Conservation (phyloP, 2,797 vertebrate genomes). For the Botia kubotai region DNA sequence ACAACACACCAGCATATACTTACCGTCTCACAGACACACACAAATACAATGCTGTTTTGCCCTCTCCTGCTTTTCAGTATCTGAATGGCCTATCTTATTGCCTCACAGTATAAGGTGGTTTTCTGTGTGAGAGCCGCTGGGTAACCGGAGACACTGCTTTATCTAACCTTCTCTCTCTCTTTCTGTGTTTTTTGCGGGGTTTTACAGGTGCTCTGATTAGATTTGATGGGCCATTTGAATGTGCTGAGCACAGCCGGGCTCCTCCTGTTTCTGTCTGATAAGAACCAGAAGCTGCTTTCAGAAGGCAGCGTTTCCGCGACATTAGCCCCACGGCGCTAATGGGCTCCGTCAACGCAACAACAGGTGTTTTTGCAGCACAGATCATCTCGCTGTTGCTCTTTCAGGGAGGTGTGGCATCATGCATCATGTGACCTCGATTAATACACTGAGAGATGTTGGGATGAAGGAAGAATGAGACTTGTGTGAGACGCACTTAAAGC, state of each 20-base stretch:
- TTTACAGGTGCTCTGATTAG: slow-evolving; percentile 80
- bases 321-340: slow-evolving; percentile 48
- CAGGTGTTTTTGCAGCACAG: slow-evolving; percentile 54
- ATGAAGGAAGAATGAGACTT: background rate
- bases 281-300: slow-evolving; percentile 68
- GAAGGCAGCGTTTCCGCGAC: slow-evolving; percentile 10
- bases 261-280: slow-evolving; percentile 74
- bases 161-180: slow-evolving; percentile 46
- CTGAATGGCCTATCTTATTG: slow-evolving; percentile 43
- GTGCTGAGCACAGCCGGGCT: slow-evolving; percentile 76
- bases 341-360: slow-evolving; percentile 50
- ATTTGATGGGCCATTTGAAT: slow-evolving; percentile 76
- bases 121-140: slow-evolving; percentile 46
- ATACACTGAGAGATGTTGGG: slow-evolving; percentile 31
- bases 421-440: slow-evolving; percentile 45
- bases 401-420: slow-evolving; percentile 31
- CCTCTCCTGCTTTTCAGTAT: slow-evolving; percentile 32
- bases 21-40: background rate
- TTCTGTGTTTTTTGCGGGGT: slow-evolving; percentile 49
- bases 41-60: slow-evolving; percentile 14
- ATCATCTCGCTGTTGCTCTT: slow-evolving; percentile 21
- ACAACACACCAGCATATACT: background rate
- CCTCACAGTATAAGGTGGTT: slow-evolving; percentile 43
- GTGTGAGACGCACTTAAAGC: background rate
- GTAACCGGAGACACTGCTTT: slow-evolving; percentile 56